A percentile compares a stretch with the other conserved stretches of the same genome.
phyloP scores from a whole-genome alignment of 2,797 vertebrate genomes.

The Myotis daubentonii region DNA sequence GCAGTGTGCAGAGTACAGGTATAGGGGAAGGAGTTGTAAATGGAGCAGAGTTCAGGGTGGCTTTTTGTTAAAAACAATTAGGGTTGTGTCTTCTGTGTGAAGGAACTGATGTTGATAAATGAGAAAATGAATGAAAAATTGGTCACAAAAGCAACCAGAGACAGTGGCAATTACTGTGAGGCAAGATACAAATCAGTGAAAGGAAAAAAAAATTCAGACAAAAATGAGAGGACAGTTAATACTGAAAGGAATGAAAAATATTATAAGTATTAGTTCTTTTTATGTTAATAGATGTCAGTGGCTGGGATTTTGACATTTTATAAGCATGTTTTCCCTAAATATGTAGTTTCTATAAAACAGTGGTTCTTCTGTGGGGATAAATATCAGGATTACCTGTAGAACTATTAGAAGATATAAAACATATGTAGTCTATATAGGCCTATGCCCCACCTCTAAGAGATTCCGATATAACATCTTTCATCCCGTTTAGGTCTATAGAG shows the following conservation, averaged over 20 bases:
- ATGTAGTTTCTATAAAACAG: not conserved
- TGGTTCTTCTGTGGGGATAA: not conserved
- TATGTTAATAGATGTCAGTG: not conserved
- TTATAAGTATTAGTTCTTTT: not conserved
- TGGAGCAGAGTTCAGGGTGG: not conserved
- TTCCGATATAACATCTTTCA: not conserved
- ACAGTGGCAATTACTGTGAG: not conserved
- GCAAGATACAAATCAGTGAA: not conserved
- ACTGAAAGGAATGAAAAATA: not conserved
- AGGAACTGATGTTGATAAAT: not conserved
- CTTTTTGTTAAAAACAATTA: not conserved
- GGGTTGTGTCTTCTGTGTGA: not conserved
- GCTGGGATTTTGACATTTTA: not conserved
- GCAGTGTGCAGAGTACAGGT: not conserved
- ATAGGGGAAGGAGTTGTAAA: fast-evolving
- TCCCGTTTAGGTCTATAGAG: not conserved
- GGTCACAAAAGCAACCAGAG: not conserved
- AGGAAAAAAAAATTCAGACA: not conserved
- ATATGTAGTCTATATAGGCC: not conserved
- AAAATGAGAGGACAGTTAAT: not conserved
- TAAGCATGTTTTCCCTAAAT: not conserved
- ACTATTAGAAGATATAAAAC: not conserved
- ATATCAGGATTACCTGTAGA: not conserved
- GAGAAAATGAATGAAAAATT: not conserved
- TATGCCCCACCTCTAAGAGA: not conserved